Percentiles rank a stretch among this genome's conserved stretches.
Evolutionary conservation across 1,140 invertebrate species (phyloP).

Genomic region (Coelopa frigida): DNA sequence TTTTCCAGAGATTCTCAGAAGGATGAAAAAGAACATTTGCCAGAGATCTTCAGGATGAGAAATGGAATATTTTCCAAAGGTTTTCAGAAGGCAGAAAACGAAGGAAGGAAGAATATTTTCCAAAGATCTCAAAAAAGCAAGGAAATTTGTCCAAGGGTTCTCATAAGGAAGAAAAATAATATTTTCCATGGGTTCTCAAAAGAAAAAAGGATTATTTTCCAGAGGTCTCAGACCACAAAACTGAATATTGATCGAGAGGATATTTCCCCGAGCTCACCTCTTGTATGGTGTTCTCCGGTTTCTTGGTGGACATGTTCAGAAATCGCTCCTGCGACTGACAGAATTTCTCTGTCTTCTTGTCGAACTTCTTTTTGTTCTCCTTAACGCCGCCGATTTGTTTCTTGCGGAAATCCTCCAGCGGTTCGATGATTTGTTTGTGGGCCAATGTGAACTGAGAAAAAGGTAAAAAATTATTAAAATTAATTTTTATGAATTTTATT

Average conservation of each 20-base stretch:
- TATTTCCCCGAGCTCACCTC: conserved; percentile 60
- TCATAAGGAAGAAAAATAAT: no score
- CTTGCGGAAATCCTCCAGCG: conserved; percentile 88
- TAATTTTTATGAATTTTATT: background rate
- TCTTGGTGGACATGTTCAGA: conserved; percentile 88
- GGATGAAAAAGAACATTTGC: no score
- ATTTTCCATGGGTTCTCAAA: no score
- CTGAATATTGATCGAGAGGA: background rate
- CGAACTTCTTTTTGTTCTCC: conserved; percentile 95
- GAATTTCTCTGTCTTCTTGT: conserved; percentile 95
- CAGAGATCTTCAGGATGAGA: no score
- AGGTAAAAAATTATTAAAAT: conserved; percentile 18
- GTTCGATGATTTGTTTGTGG: conserved; percentile 83
- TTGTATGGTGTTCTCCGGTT: conserved; percentile 81
- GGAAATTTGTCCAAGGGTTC: no score
- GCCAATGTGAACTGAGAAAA: conserved; percentile 76
- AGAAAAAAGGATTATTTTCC: no score
- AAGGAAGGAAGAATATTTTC: no score
- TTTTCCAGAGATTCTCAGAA: no score
- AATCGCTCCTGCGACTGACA: conserved; percentile 92
- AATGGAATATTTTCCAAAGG: no score
- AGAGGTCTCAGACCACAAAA: background rate
- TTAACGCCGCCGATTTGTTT: conserved; percentile 91
- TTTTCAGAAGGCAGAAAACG: no score
- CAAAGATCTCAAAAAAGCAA: no score